Evolutionary conservation across 2,888 invertebrate species (phyloP).

Genomic region (Anagyrus pseudococci): DNA sequence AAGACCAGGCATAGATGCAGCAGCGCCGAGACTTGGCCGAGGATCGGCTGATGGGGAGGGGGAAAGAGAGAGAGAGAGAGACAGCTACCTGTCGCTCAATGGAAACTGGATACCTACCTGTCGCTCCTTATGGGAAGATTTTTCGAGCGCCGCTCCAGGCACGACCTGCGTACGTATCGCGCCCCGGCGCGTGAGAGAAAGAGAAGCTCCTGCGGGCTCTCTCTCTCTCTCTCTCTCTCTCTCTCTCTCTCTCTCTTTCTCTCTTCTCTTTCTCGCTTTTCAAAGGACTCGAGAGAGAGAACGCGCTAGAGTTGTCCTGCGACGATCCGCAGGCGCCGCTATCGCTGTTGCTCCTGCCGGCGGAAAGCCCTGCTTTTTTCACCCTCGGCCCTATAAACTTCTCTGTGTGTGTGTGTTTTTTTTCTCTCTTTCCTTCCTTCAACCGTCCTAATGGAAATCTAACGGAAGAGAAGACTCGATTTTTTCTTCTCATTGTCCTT

Average conservation of each 20-base stretch:
- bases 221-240: neutral
- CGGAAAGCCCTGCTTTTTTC: slow-evolving; percentile 21
- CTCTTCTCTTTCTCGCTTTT: slow-evolving; percentile 1
- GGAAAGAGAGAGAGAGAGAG: slow-evolving; percentile 33
- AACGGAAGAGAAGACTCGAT: slow-evolving; percentile 35
- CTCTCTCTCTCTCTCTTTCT: slow-evolving; percentile 1
- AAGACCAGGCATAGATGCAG: slow-evolving; percentile 1
- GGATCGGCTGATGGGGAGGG: slow-evolving; percentile 19
- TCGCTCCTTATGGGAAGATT: slow-evolving; percentile 56
- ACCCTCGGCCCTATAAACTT: neutral
- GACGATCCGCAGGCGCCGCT: neutral
- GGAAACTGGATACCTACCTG: slow-evolving; percentile 60
- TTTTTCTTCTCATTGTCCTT: slow-evolving; percentile 19
- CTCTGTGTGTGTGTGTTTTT: neutral
- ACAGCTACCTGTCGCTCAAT: slow-evolving; percentile 58
- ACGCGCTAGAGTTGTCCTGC: neutral
- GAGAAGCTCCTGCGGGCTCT: neutral
- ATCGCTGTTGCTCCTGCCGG: neutral
- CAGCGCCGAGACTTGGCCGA: no score
- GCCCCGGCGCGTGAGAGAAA: slow-evolving; percentile 23
- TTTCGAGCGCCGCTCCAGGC: slow-evolving; percentile 39
- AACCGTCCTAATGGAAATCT: slow-evolving; percentile 35
- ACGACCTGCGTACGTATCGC: slow-evolving; percentile 15
- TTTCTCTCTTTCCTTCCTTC: slow-evolving; percentile 14
- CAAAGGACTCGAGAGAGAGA: neutral